A percentile compares a stretch with the other conserved stretches of the same genome.
Evolutionary conservation across 1,140 invertebrate species (phyloP).

Genomic region (Gyrodactylus salaris): DNA sequence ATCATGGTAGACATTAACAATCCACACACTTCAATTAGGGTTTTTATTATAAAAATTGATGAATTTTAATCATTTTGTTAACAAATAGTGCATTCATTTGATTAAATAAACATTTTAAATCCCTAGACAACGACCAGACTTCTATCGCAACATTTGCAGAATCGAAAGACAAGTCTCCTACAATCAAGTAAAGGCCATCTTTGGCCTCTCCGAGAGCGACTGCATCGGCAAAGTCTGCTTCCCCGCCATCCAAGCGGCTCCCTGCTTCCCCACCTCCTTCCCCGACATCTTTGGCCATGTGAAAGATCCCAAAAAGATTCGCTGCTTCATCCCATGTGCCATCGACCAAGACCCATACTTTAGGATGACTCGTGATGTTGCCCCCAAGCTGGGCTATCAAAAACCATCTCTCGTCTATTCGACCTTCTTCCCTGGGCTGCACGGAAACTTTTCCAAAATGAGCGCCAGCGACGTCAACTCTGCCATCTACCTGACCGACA

Average conservation of each 20-base stretch:
- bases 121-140: conserved; percentile 33
- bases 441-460: conserved; percentile 90
- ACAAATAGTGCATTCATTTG: not conserved
- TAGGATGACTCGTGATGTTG: conserved; percentile 81
- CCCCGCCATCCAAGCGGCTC: conserved; percentile 73
- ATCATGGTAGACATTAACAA: not conserved
- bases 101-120: conserved; percentile 21
- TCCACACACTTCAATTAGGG: no score
- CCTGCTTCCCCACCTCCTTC: conserved; percentile 67
- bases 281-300: conserved; percentile 52
- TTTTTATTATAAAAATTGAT: no score
- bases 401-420: conserved; percentile 84
- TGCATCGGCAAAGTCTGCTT: conserved; percentile 84
- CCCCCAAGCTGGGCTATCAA: conserved; percentile 43
- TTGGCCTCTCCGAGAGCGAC: conserved; percentile 74
- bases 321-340: conserved; percentile 78
- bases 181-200: conserved; percentile 64
- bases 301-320: conserved; percentile 30
- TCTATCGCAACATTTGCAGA: conserved; percentile 65
- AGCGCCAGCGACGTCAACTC: conserved; percentile 68
- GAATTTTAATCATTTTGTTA: no score
- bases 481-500: conserved; percentile 72
- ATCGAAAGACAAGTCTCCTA: conserved; percentile 67
- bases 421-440: conserved; percentile 66
- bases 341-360: conserved; percentile 99